Conservation (phyloP, 2,797 vertebrate species). For the Masticophis lateralis region DNA sequence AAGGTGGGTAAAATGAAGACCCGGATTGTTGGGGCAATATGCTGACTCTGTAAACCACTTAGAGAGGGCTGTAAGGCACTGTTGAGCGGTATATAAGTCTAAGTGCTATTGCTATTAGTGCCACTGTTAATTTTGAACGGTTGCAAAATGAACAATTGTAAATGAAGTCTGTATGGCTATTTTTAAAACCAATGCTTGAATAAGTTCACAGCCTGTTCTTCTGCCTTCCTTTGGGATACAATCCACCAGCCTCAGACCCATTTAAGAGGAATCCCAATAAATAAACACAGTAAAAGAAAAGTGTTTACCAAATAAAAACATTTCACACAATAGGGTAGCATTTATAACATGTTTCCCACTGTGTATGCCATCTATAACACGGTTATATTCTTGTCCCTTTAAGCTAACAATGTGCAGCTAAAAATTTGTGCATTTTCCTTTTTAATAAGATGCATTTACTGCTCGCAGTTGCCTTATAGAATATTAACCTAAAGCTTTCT, state of each 20-base stretch:
- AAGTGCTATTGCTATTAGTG: background rate
- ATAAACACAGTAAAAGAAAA: background rate
- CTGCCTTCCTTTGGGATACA: background rate
- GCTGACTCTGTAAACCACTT: too few species aligned
- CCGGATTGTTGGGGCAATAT: too few species aligned
- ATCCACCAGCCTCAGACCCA: background rate
- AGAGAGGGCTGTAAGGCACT: too few species aligned
- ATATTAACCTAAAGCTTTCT: conserved; percentile 62
- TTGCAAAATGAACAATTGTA: background rate
- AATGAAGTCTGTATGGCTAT: background rate
- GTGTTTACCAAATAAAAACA: background rate
- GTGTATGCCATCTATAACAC: background rate
- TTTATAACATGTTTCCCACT: conserved; percentile 39
- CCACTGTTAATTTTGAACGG: background rate
- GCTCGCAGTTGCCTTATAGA: conserved; percentile 57
- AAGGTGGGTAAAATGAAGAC: too few species aligned
- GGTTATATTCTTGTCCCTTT: background rate
- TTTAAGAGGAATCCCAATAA: background rate
- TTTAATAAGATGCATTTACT: conserved; percentile 60
- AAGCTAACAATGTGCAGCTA: background rate
- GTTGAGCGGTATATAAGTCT: too few species aligned
- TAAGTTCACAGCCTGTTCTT: background rate
- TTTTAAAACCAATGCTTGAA: background rate
- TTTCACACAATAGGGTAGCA: background rate
- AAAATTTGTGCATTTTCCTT: conserved; percentile 43